Evolutionary conservation across 2,888 invertebrate species (phyloP).

Genomic region (Andrena chrysosceles): DNA sequence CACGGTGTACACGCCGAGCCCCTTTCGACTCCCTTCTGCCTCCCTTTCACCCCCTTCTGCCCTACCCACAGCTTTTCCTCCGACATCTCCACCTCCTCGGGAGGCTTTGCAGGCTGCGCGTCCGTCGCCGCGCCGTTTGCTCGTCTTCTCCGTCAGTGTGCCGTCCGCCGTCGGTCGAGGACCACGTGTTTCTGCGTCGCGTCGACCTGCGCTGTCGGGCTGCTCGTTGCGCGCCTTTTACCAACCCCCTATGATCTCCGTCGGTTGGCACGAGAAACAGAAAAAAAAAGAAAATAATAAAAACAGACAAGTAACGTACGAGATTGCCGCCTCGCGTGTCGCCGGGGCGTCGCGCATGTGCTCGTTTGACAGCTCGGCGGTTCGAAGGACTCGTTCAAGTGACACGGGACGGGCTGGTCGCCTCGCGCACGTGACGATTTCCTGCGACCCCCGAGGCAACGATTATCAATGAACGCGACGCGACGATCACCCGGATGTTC

Average conservation of each 20-base stretch:
- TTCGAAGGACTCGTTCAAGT: neutral
- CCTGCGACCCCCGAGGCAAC: neutral
- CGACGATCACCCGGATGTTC: neutral
- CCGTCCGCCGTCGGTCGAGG: conserved; percentile 82
- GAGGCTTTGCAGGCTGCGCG: conserved; percentile 78
- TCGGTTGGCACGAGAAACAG: neutral
- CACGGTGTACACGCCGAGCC: conserved; percentile 28
- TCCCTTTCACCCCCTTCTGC: conserved; percentile 28
- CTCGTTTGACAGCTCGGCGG: neutral
- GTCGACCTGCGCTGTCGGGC: conserved; percentile 45
- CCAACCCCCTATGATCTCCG: neutral
- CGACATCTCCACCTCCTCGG: conserved; percentile 67
- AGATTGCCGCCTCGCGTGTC: neutral
- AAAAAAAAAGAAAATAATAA: neutral
- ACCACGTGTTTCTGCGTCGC: conserved; percentile 74
- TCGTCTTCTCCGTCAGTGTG: conserved; percentile 80
- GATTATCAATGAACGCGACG: neutral
- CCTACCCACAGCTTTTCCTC: conserved; percentile 50
- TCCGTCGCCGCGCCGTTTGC: conserved; percentile 77
- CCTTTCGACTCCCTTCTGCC: conserved; percentile 10
- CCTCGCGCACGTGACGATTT: conserved; percentile 29
- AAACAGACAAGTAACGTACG: neutral
- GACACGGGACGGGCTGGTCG: neutral
- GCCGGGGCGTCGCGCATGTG: neutral
- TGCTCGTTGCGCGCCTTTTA: conserved; percentile 34